A percentile compares a stretch with the other conserved stretches of the same genome.
These are phyloP conservation scores for Tiliacea citrago DNA, from an alignment of 2,888 invertebrate genomes.

Conservation along the genomic window DNA sequence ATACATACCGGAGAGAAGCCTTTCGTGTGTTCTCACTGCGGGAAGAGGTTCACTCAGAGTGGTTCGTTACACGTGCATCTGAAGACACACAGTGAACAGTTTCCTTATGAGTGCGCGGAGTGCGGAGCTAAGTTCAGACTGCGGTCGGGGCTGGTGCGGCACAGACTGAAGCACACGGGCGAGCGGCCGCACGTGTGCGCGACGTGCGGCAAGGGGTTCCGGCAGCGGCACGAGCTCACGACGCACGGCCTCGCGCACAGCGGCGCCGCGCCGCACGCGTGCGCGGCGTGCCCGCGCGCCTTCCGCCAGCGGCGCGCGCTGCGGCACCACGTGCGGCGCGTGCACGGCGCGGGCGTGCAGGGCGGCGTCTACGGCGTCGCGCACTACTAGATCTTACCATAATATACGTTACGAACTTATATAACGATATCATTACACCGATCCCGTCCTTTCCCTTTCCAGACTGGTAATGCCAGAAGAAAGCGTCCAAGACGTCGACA, in stretches of 20 bases:
- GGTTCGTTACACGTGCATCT: slow-evolving; percentile 92
- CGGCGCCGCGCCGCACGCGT: slow-evolving; percentile 90
- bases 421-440: slow-evolving; percentile 46
- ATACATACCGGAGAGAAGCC: slow-evolving; percentile 91
- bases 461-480: slow-evolving; percentile 38
- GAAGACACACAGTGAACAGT: slow-evolving; percentile 90
- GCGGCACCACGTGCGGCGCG: slow-evolving; percentile 85
- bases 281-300: slow-evolving; percentile 89
- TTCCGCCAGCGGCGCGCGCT: slow-evolving; percentile 86
- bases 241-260: slow-evolving; percentile 66
- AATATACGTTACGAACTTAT: slow-evolving; percentile 20
- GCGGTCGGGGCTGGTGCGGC: slow-evolving; percentile 90
- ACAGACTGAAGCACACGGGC: slow-evolving; percentile 91
- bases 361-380: background rate
- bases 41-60: slow-evolving; percentile 92
- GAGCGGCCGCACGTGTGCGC: slow-evolving; percentile 91
- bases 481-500: background rate
- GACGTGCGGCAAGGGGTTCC: slow-evolving; percentile 90
- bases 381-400: slow-evolving; percentile 40
- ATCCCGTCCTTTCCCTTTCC: slow-evolving; percentile 59
- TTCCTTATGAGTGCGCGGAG: slow-evolving; percentile 90
- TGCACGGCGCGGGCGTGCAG: slow-evolving; percentile 72
- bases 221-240: slow-evolving; percentile 90
- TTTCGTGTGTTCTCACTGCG: slow-evolving; percentile 90
- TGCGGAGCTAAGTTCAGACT: slow-evolving; percentile 92